Base-by-base conservation (phyloP, 2,888 invertebrate genomes). In the Prosapia bicincta region DNA sequence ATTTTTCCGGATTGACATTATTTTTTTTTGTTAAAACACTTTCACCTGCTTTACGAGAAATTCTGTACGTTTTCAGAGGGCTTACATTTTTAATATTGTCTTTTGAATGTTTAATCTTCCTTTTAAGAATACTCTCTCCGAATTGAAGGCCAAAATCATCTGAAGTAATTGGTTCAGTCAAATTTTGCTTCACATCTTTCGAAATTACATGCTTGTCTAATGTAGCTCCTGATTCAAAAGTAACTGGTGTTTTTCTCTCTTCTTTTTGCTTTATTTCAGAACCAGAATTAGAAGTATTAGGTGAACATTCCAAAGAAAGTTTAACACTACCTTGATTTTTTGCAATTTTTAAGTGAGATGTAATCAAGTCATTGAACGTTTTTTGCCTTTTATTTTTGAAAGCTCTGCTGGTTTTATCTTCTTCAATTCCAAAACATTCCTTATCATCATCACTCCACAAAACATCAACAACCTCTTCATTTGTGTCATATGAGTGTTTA, bases 401-500 rank as follows among this genome's bases (percentile, higher is more conserved):
- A 25, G 28, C 26, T n/a, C 38, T 7, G 38, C 26, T 25, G 23
- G 26, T 28, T 32, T 70, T 30, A 30, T 23, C 68, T 43, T 20
- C 28, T 13, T 74, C 28, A 38, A 74, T 67, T 15, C 74, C 74
- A 74, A 74, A 74, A 68, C 69, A 69, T 69, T 74, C 74, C 23
- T 74, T 74, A 54, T 74, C 74, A 69, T 74, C 74, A 54, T 74
- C 74, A n/a, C 54, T 24, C 43, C 54, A 74, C 24, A 74, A 54
- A 23, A n/a, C 26, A 23, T 74, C 69, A 74, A 20, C 20, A 20
- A 38, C 38, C 15, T 38, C 38, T 38, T 38, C 38, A 13, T 13
- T 38, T 5, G 38, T 13, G 6, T 38, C 38, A 38, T 38, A 38
- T 6, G 5, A 5, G 6, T 38, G 38, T 38, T 38, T 15, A 5